phyloP scores from a whole-genome alignment of 2,888 invertebrate genomes.

The Meandrusa payeni region DNA sequence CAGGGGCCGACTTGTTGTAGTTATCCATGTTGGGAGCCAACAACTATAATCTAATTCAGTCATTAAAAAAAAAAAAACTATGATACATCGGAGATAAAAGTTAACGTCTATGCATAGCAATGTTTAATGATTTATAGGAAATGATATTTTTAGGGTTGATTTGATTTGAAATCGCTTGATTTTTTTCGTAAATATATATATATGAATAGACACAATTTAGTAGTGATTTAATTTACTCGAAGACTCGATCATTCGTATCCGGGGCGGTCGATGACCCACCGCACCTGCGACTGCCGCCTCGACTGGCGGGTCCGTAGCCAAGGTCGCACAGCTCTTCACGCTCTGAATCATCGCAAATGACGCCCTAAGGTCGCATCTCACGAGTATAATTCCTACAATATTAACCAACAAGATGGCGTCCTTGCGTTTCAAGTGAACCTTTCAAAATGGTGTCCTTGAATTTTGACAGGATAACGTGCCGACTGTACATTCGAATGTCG shows the following conservation, averaged over 20 bases:
- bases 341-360: conserved; percentile 19
- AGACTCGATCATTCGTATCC: conserved; percentile 45
- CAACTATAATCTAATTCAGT: no score
- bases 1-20: no score
- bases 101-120: no score
- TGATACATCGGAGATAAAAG: no score
- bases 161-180: no score
- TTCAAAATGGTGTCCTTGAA: conserved; percentile 20
- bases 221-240: not conserved
- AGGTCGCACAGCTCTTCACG: conserved; percentile 26
- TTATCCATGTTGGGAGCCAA: no score
- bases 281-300: conserved; percentile 50
- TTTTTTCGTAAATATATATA: no score
- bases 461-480: conserved; percentile 4
- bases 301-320: conserved; percentile 30
- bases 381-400: conserved; percentile 1
- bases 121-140: no score
- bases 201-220: no score
- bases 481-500: conserved; percentile 10
- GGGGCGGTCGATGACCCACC: conserved; percentile 56
- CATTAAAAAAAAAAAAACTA: no score
- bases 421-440: conserved; percentile 5
- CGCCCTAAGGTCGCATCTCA: conserved; percentile 12
- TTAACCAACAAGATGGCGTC: conserved; percentile 13
- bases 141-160: no score